Base-by-base conservation (phyloP, 2,888 invertebrate genomes). In the Caradrina kadenii region DNA sequence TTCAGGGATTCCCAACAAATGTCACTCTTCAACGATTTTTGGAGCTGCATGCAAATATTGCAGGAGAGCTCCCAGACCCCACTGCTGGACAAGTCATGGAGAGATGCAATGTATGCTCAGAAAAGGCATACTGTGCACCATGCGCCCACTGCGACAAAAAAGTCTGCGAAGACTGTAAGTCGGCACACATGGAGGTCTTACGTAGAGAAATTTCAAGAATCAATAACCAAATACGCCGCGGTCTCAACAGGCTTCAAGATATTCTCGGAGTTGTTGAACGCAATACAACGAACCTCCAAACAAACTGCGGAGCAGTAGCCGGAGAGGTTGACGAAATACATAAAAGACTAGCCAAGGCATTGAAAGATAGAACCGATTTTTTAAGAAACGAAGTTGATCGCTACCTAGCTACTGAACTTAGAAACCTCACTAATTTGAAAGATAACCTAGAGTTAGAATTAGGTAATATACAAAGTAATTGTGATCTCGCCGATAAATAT, bases 71-170 rank as follows among this genome's bases (percentile, higher is more conserved):
- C 63, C 98, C 98, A 76, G 98, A 98, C 92, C 98, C 98, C 53
- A 98, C 98, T 75, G 98, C 98, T 90, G 98, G 98, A 71, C 98
- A 98, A 94, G 97, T 98, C 67, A 99, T 99, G 98, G 98, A 98
- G 94, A 96, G 99, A 85, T 99, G 99, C 93, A 98, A 98, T 88
- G 98, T 99, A 58, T 98, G 99, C 95, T 98, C 98, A 66, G 98
- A 99, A 94, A 98, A 99, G 93, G 97, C 98, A 69, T 98, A 98
- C 90, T 97, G 98, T 86, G 97, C 97, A 69, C 96, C 97, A 60
- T 99, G 99, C 93, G 97, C 98, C 35, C 99, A 99, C 93, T 99
- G 99, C 95, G 99, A 99, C 89, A 99, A 99, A 91, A 98, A 99
- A 95, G 98, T 99, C 78, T 99, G 99, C 93, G 97, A 98, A 83